phyloP scores from a whole-genome alignment of 2,113 vertebrate species.

The Microcebus murinus region DNA sequence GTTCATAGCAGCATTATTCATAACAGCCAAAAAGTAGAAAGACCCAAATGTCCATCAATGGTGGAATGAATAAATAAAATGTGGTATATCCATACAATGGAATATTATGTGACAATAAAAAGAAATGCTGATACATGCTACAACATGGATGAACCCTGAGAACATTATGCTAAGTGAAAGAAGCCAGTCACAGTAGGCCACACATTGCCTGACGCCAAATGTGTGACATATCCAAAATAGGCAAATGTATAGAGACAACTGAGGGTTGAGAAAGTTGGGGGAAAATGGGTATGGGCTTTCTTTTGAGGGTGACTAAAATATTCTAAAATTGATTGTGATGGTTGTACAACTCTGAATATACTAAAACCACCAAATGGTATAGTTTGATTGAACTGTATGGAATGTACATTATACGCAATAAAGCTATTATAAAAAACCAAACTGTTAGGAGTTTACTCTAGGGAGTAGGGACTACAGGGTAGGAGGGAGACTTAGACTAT shows the following conservation, averaged over 20 bases:
- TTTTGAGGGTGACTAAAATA: background rate
- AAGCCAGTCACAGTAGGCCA: background rate
- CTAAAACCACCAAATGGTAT: background rate
- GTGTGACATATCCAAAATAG: background rate
- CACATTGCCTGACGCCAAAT: background rate
- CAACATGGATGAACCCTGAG: background rate
- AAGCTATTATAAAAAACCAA: conserved; percentile 24
- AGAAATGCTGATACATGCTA: background rate
- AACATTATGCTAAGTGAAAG: background rate
- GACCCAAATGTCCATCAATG: background rate
- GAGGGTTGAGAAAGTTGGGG: background rate
- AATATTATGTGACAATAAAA: background rate
- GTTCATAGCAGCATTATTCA: background rate
- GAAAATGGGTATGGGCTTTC: background rate
- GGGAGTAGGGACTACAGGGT: background rate
- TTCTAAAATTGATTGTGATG: background rate
- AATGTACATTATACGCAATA: background rate
- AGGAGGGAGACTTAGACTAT: background rate
- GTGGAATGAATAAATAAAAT: background rate
- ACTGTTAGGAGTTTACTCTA: background rate
- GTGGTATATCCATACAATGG: background rate
- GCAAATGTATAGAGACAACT: background rate
- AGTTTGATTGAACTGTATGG: background rate
- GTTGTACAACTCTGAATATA: background rate
- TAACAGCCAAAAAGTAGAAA: background rate